Base-by-base conservation (phyloP, 2,113 vertebrate species). In the Labeo catla region DNA sequence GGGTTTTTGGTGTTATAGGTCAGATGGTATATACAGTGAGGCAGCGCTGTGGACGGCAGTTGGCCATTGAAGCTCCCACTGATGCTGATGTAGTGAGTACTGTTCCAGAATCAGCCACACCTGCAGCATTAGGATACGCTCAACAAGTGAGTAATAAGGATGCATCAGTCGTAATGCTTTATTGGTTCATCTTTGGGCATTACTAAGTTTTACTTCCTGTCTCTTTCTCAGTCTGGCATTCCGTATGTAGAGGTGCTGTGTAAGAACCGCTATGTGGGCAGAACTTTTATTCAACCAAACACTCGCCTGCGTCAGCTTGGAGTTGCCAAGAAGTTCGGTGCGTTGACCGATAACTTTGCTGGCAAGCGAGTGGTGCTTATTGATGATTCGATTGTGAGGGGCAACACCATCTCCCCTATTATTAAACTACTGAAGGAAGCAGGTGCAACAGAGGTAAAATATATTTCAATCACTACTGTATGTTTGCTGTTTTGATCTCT, bases 1-100 rank as follows among this genome's bases (percentile, higher is more conserved):
- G 28, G 28, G 28, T 16, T 76, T 49, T 28, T 77, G 8, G n/a
- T 50, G 2, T 88, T 91, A 11, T 92, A 99, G 98, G 97, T 87
- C 98, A 99, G 92, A 99, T 99, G 98, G 98, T 99, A 16, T 99
- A 99, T 89, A 97, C 97, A 0, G 98, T 99, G 65, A 94, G 98
- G 86, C 97, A 95, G 82, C 96, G 98, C 84, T 99, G 98, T 21
- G 98, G 98, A 68, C 96, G 95, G 86, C 97, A 98, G 93, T 93
- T 99, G 68, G 98, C 98, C 36, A 94, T 97, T 1, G 98, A 99
- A 93, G 96, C 98, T 8, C 98, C 98, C 0, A 97, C 97, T 86
- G 96, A 98, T 68, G 98, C 96, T 16, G 98, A 99, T 81, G 90
- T 99, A 90, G 98, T 99, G 89, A 99, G 98, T 95, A 99, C 98